Base-by-base conservation (phyloP, 2,888 invertebrate species). In the Stenichneumon culpator region DNA sequence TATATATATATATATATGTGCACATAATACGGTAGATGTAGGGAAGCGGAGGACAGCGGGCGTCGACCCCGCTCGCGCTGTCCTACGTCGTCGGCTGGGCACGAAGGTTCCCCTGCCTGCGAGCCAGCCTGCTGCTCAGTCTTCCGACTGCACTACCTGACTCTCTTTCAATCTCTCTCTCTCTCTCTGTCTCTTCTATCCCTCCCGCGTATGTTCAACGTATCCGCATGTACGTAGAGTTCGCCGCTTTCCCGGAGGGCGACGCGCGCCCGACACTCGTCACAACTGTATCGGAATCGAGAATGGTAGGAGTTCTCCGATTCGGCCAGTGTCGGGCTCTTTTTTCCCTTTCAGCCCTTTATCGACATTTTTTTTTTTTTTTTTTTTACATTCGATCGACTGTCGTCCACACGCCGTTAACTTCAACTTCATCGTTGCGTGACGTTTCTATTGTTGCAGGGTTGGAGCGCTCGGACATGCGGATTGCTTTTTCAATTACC, bases 51-150 rank as follows among this genome's bases (percentile, higher is more conserved):
- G 90, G 89, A 89, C 88, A 85, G 87, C 90, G 91, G 91, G 88
- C 92, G 87, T 90, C 90, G 92, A 92, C 92, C 92, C 90, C 91
- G 88, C 87, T 89, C 86, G 88, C 87, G 87, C 89, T 91, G 90
- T 91, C 91, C 91, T 90, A 89, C 89, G 90, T 90, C 89, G 88
- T 86, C 83, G 89, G 89, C 85, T 85, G 82, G 85, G 79, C 82
- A 73, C 79, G 72, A 85, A 85, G 82, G 79, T 80, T 82, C 79
- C 75, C 60, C 69, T 82, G 69, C 69, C 78, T 79, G 60, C 72
- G 72, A 82, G 68, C 60, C 68, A 82, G 82, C 79, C 68, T 75
- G 81, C 79, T 77, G 79, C 77, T 80, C 79, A 84, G 67, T 75
- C 63, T 85, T 88, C 65, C 81, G 83, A 86, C 87, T 80, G 69